Evolutionary conservation across 1,140 invertebrate genomes (phyloP).

Genomic region (Zaprionus ghesquierei): DNA sequence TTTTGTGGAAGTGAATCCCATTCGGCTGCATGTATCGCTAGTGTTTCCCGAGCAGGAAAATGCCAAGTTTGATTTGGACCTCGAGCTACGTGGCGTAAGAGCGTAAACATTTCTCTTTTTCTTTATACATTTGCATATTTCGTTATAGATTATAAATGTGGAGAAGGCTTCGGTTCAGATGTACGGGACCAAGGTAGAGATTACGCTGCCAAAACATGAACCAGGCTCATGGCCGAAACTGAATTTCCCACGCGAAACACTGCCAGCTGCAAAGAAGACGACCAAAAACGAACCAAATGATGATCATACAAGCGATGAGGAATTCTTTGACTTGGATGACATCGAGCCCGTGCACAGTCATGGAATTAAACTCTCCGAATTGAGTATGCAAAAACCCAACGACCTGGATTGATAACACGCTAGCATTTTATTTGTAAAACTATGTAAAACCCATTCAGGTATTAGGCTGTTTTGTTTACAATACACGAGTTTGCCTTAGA

Average conservation of each 20-base stretch:
- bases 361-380: conserved; percentile 55
- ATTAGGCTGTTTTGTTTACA: conserved; percentile 17
- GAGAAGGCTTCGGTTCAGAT: conserved; percentile 89
- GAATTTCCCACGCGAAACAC: conserved; percentile 85
- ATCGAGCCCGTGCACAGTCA: conserved; percentile 72
- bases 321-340: conserved; percentile 82
- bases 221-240: conserved; percentile 91
- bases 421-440: conserved; percentile 57
- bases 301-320: conserved; percentile 54
- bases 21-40: conserved; percentile 90
- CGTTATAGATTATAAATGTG: conserved; percentile 87
- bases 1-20: conserved; percentile 91
- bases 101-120: conserved; percentile 69
- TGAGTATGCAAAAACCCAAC: conserved; percentile 55
- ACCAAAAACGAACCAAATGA: conserved; percentile 40
- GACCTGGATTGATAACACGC: conserved; percentile 52
- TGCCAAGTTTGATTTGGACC: conserved; percentile 89
- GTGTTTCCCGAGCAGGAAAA: conserved; percentile 91
- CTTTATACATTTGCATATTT: neutral
- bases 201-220: conserved; percentile 95
- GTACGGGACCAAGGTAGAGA: conserved; percentile 97
- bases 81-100: conserved; percentile 92
- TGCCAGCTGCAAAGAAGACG: conserved; percentile 44
- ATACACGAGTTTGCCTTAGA: conserved; percentile 52
- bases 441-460: conserved; percentile 8